phyloP scores from a whole-genome alignment of 2,113 vertebrate species.

The Phalacrocorax carbo region DNA sequence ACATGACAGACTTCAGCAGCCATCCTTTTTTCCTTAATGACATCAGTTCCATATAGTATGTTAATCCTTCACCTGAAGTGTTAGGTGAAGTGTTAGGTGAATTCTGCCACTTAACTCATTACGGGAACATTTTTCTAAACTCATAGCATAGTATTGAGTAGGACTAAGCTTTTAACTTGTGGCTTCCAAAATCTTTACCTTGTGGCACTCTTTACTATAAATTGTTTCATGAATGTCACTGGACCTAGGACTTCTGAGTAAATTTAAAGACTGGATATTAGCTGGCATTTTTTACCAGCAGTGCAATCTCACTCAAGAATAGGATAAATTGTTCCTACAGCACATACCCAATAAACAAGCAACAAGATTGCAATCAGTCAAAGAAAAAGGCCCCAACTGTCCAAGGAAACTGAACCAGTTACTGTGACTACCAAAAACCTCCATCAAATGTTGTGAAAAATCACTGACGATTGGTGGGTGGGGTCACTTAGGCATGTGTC shows the following conservation, averaged over 20 bases:
- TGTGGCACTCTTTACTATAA: not conserved
- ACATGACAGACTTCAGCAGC: not conserved
- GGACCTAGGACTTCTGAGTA: not conserved
- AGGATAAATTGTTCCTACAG: not conserved
- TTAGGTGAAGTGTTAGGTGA: not conserved
- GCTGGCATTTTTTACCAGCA: not conserved
- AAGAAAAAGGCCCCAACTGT: rapidly evolving
- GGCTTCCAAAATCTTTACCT: not conserved
- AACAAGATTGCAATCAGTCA: not conserved
- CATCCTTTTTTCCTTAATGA: not conserved
- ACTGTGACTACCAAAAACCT: not conserved
- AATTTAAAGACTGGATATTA: not conserved
- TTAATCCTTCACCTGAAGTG: not conserved
- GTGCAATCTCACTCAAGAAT: not conserved
- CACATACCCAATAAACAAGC: not conserved
- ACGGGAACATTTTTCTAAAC: not conserved
- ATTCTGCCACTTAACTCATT: not conserved
- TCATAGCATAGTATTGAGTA: not conserved
- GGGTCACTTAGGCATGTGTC: not conserved
- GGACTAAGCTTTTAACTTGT: not conserved
- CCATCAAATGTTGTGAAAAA: not conserved
- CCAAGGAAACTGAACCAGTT: not conserved
- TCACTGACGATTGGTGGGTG: rapidly evolving
- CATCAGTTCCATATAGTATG: not conserved
- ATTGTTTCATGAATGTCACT: not conserved